phyloP scores from a whole-genome alignment of 1,140 invertebrate genomes.

The Aplysia californica region DNA sequence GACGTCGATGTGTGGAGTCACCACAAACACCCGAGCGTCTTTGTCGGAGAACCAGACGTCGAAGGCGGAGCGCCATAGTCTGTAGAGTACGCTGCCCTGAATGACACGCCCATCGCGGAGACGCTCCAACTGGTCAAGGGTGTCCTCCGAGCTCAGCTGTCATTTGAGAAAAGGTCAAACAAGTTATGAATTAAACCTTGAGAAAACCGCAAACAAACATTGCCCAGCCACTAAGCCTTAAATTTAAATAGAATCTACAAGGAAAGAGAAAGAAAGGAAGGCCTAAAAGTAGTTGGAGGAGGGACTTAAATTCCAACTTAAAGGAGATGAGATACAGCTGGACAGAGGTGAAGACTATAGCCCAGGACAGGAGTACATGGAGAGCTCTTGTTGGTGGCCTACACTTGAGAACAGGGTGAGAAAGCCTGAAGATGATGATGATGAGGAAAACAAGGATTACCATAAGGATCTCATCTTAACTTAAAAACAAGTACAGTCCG shows the following conservation, averaged over 20 bases:
- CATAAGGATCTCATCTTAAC: too few species aligned
- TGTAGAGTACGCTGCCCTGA: constrained; percentile 38
- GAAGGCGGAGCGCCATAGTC: constrained; percentile 50
- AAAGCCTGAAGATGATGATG: not conserved
- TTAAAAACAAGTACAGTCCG: too few species aligned
- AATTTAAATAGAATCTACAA: too few species aligned
- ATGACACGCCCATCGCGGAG: constrained; percentile 30
- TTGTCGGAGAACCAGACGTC: constrained; percentile 47
- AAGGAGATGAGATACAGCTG: too few species aligned
- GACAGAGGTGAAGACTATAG: too few species aligned
- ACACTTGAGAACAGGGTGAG: not conserved
- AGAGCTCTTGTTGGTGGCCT: too few species aligned
- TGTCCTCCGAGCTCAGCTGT: constrained; percentile 1
- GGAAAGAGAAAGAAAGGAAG: too few species aligned
- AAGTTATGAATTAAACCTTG: not conserved
- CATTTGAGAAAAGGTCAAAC: not conserved
- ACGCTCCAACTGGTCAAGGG: constrained; percentile 25
- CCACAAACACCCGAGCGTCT: constrained; percentile 46
- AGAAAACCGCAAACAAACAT: not conserved
- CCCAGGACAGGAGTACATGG: too few species aligned
- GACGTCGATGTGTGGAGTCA: constrained; percentile 48
- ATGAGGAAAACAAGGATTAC: not conserved
- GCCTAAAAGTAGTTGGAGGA: too few species aligned
- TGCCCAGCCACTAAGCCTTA: not conserved
- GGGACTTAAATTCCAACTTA: too few species aligned